phyloP scores from a whole-genome alignment of 2,888 invertebrate species.

The Atherix ibis region DNA sequence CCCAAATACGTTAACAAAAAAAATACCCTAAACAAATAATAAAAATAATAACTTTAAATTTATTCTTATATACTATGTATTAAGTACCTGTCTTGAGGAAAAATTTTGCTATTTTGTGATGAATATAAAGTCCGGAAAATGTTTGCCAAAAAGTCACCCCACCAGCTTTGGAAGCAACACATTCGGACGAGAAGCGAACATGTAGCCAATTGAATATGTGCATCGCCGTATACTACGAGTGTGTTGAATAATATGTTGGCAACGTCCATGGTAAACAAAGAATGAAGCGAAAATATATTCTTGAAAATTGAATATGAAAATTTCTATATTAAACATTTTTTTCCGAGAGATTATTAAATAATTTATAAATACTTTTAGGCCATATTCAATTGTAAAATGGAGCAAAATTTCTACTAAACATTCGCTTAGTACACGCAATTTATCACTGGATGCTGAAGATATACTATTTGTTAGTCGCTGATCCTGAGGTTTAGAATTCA shows the following conservation, averaged over 20 bases:
- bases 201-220: conserved; percentile 61
- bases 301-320: conserved; percentile 9
- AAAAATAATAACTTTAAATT: conserved; percentile 5
- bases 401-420: conserved; percentile 67
- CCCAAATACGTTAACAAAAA: conserved; percentile 75
- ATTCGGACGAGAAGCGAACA: conserved; percentile 64
- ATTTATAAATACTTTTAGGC: conserved; percentile 24
- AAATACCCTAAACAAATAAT: conserved; percentile 47
- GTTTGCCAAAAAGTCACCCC: conserved; percentile 80
- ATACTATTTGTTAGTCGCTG: conserved; percentile 34
- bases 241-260: conserved; percentile 54
- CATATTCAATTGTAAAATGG: conserved; percentile 47
- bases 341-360: neutral
- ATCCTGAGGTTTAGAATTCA: conserved; percentile 25
- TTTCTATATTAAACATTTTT: conserved; percentile 16
- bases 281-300: conserved; percentile 28
- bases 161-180: conserved; percentile 60
- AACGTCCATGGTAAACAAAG: conserved; percentile 29
- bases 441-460: conserved; percentile 60
- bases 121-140: conserved; percentile 65
- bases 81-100: conserved; percentile 80
- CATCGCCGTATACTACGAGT: conserved; percentile 61
- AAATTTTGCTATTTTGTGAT: conserved; percentile 58
- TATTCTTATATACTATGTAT: conserved; percentile 7
- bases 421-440: conserved; percentile 66